phyloP scores from a whole-genome alignment of 1,140 invertebrate species.

The Drosophila pandora region DNA sequence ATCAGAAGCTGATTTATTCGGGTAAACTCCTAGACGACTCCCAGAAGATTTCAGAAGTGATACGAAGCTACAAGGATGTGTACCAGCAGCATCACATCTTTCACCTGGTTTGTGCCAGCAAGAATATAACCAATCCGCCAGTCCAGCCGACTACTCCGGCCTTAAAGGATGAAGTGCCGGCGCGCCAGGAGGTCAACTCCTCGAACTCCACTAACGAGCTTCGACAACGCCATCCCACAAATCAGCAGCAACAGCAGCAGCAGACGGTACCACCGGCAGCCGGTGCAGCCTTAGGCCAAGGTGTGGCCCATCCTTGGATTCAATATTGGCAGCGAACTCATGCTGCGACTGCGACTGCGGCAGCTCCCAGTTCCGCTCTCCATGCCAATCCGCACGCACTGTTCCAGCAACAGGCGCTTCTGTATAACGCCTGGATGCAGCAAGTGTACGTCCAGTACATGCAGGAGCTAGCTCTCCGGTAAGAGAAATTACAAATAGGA shows the following conservation, averaged over 20 bases:
- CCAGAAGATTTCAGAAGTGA: constrained; percentile 90
- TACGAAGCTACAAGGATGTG: constrained; percentile 89
- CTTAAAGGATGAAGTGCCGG: constrained; percentile 23
- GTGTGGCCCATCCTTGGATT: constrained; percentile 32
- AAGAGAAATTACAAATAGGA: constrained; percentile 40
- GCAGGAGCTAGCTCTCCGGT: constrained; percentile 92
- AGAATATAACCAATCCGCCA: constrained; percentile 68
- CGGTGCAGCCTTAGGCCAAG: constrained; percentile 14
- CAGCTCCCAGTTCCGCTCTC: background rate
- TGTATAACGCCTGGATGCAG: constrained; percentile 88
- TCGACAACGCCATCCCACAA: constrained; percentile 74
- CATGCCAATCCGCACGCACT: constrained; percentile 21
- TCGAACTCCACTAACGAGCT: constrained; percentile 69
- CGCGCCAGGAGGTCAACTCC: constrained; percentile 28
- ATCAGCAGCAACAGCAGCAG: constrained; percentile 28
- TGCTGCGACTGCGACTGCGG: constrained; percentile 4
- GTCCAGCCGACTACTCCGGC: constrained; percentile 50
- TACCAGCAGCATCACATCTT: constrained; percentile 89
- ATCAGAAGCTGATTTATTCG: constrained; percentile 95
- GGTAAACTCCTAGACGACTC: constrained; percentile 93
- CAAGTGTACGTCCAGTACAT: constrained; percentile 94
- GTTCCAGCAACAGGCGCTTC: constrained; percentile 60
- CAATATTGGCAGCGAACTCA: constrained; percentile 49
- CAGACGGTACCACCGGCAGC: constrained; percentile 25
- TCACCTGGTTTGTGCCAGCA: constrained; percentile 91